phyloP scores from a whole-genome alignment of 2,113 vertebrate genomes.

The Epinephelus moara region DNA sequence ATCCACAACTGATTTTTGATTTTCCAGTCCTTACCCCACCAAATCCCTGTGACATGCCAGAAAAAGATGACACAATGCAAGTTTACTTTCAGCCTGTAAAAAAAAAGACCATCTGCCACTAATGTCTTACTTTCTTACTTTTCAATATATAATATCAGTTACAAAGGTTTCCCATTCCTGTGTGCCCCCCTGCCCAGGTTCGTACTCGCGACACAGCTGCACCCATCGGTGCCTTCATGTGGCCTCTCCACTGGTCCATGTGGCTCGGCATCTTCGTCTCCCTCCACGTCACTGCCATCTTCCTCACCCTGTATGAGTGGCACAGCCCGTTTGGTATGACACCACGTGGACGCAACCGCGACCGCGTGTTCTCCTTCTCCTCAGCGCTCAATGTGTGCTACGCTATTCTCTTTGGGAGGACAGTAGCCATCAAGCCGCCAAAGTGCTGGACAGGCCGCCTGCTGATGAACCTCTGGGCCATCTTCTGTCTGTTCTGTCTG shows the following conservation, averaged over 20 bases:
- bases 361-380: slow-evolving; percentile 95
- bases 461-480: slow-evolving; percentile 99
- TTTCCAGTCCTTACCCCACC: not conserved
- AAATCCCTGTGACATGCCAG: no score
- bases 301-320: slow-evolving; percentile 98
- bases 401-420: slow-evolving; percentile 95
- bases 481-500: slow-evolving; percentile 95
- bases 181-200: slow-evolving; percentile 75
- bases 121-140: not conserved
- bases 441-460: slow-evolving; percentile 97
- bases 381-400: slow-evolving; percentile 98
- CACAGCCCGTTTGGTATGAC: slow-evolving; percentile 97
- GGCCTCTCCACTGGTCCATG: slow-evolving; percentile 98
- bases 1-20: not conserved
- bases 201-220: slow-evolving; percentile 92
- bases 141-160: not conserved
- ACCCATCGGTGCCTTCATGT: slow-evolving; percentile 95
- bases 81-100: not conserved
- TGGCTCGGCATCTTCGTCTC: slow-evolving; percentile 96
- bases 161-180: not conserved
- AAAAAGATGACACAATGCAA: no score
- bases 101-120: not conserved
- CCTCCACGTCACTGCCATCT: slow-evolving; percentile 92
- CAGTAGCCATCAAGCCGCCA: slow-evolving; percentile 94
- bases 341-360: slow-evolving; percentile 91